Evolutionary conservation across 2,888 invertebrate genomes (phyloP).

Genomic region (Drosophila limbata): DNA sequence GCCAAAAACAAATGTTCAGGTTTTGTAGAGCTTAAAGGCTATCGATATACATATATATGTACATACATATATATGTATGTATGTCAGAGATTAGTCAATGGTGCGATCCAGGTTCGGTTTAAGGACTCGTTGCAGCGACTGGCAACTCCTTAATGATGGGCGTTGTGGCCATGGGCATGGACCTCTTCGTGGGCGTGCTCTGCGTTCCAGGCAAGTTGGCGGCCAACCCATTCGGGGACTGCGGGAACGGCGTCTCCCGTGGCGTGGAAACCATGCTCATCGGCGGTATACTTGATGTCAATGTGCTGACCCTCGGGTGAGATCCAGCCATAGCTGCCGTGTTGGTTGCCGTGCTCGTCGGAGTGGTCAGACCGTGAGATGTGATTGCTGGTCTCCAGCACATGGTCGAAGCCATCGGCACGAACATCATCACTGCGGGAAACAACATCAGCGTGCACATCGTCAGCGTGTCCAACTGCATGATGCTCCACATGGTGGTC

Average conservation of each 20-base stretch:
- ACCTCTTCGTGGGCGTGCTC: slow-evolving; percentile 32
- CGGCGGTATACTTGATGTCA: slow-evolving; percentile 73
- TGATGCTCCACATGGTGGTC: slow-evolving; percentile 17
- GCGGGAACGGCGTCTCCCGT: slow-evolving; percentile 28
- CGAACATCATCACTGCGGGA: slow-evolving; percentile 63
- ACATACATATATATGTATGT: no score
- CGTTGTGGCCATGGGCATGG: slow-evolving; percentile 2
- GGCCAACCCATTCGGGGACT: slow-evolving; percentile 39
- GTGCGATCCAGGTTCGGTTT: slow-evolving; percentile 32
- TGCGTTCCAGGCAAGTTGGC: slow-evolving; percentile 28
- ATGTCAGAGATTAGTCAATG: slow-evolving; percentile 36
- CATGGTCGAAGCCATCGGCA: slow-evolving; percentile 74
- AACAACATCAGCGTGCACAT: slow-evolving; percentile 39
- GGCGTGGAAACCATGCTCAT: slow-evolving; percentile 81
- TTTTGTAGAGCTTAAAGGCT: slow-evolving; percentile 41
- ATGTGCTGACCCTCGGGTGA: slow-evolving; percentile 80
- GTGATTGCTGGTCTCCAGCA: slow-evolving; percentile 73
- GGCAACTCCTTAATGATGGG: slow-evolving; percentile 34
- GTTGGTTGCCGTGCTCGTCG: slow-evolving; percentile 74
- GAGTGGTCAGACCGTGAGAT: slow-evolving; percentile 55
- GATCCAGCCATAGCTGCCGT: slow-evolving; percentile 75
- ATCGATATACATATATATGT: no score
- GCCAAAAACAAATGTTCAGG: slow-evolving; percentile 12
- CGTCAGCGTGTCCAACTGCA: slow-evolving; percentile 11
- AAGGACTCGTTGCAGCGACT: background rate